These are phyloP conservation scores for Mantis religiosa DNA, from an alignment of 2,888 invertebrate species.

Conservation along the genomic window DNA sequence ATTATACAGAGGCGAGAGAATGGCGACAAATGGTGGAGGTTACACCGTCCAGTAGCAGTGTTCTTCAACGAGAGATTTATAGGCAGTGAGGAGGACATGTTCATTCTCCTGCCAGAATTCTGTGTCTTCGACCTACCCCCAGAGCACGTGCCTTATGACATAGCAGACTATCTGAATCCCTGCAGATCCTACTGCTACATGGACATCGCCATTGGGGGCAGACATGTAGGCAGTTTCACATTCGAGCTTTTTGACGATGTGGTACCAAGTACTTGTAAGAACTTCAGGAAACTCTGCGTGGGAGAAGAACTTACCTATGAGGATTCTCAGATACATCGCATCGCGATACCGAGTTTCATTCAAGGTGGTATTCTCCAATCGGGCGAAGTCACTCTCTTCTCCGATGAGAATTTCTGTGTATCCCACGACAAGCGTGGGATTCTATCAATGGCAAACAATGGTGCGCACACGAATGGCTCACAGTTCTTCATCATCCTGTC, in stretches of 20 bases:
- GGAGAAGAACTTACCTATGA: constrained; percentile 43
- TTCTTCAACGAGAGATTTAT: constrained; percentile 50
- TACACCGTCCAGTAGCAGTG: constrained; percentile 49
- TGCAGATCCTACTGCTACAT: constrained; percentile 56
- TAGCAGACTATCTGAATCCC: constrained; percentile 47
- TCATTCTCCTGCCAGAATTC: constrained; percentile 45
- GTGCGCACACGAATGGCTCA: constrained; percentile 63
- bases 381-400: constrained; percentile 41
- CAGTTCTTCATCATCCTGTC: constrained; percentile 66
- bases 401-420: constrained; percentile 65
- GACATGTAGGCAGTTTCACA: constrained; percentile 50
- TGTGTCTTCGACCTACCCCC: constrained; percentile 46
- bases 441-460: constrained; percentile 67
- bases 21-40: constrained; percentile 48
- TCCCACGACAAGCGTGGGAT: constrained; percentile 63
- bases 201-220: constrained; percentile 49
- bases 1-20: constrained; percentile 18
- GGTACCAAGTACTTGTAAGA: constrained; percentile 54
- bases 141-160: constrained; percentile 45
- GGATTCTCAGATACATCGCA: constrained; percentile 58
- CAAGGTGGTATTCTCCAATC: constrained; percentile 55
- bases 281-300: constrained; percentile 55
- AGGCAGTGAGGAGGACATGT: constrained; percentile 52
- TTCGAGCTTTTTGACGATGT: constrained; percentile 56
- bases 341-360: constrained; percentile 66